Base-by-base conservation (phyloP, 2,113 vertebrate genomes). In the Erythrocercus mccallii region DNA sequence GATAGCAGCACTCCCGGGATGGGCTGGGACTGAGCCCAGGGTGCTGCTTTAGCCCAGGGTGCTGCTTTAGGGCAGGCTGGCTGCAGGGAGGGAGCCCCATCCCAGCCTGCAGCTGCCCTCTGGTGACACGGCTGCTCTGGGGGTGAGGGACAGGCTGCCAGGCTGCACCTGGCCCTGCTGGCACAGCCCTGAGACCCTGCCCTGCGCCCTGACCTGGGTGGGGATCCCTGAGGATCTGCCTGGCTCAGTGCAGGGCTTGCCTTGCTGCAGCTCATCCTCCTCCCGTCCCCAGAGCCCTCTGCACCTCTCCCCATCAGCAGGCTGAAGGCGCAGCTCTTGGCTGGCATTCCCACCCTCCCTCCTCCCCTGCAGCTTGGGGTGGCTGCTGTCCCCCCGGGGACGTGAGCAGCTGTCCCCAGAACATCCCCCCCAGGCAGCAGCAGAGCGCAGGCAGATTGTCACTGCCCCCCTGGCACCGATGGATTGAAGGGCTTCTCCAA, bases 381-480 rank as follows among this genome's bases (percentile, higher is more conserved):
- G 56, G 4, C 83, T 22, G 38, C 78, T 68, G 54, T 47, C 93
- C 83, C 37, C 5, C 0, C n/a, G n/a, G 15, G 83, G 91, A 8
- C 1, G 0, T 2, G 37, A 92, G 60, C 79, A 86, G 64, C 68
- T 69, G 38, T 45, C 40, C 72, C 86, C 76, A 83, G 91, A 80
- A 86, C 86, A 58, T 92, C 83, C 91, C 79, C 51, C 79, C 93
- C 54, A 30, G 71, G 93, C 91, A 86, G 92, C 48, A 61, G 24
- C 86, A 76, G 65, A 62, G 74, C 78, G 37, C 61, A 8, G 73
- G 64, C 88, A 68, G 76, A 81, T 73, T 69, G 80, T 70, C 83
- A 40, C 89, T 68, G 5, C 31, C 23, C 18, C 82, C 79, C 89
- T n/a, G 15, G 64, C 42, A 12, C 58, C 15, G 20, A 10, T 24